Evolutionary conservation across 2,888 invertebrate species (phyloP).

Genomic region (Plagiodera versicolora): DNA sequence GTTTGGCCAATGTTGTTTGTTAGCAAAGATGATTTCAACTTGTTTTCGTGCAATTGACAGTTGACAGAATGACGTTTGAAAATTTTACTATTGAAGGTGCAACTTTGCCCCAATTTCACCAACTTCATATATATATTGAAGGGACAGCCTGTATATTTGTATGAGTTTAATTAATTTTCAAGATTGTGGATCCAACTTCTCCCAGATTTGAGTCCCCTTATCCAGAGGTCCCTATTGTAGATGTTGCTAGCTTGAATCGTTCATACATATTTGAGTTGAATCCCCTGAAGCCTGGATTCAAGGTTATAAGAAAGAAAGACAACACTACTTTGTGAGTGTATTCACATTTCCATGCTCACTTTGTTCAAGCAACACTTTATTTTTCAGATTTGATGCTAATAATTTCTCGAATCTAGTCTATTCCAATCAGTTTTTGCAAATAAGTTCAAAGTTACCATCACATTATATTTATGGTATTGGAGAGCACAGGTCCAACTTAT

Average conservation of each 20-base stretch:
- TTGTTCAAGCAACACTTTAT: slow-evolving; percentile 12
- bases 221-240: slow-evolving; percentile 63
- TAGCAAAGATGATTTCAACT: no score
- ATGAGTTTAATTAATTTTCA: slow-evolving; percentile 7
- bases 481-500: slow-evolving; percentile 66
- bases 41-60: no score
- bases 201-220: slow-evolving; percentile 69
- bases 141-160: slow-evolving; percentile 1
- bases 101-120: no score
- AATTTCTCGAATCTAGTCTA: slow-evolving; percentile 70
- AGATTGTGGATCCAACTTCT: slow-evolving; percentile 56
- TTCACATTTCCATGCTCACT: neutral
- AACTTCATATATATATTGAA: neutral
- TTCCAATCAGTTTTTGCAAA: slow-evolving; percentile 75
- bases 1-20: no score
- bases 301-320: slow-evolving; percentile 59
- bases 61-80: no score
- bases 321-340: slow-evolving; percentile 60
- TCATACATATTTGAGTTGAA: slow-evolving; percentile 62
- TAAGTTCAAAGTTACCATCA: slow-evolving; percentile 65
- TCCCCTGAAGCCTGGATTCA: slow-evolving; percentile 63
- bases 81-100: no score
- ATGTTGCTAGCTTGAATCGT: slow-evolving; percentile 56
- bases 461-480: slow-evolving; percentile 74
- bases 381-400: slow-evolving; percentile 68